phyloP scores from a whole-genome alignment of 2,113 vertebrate genomes.

The Trogon surrucura region DNA sequence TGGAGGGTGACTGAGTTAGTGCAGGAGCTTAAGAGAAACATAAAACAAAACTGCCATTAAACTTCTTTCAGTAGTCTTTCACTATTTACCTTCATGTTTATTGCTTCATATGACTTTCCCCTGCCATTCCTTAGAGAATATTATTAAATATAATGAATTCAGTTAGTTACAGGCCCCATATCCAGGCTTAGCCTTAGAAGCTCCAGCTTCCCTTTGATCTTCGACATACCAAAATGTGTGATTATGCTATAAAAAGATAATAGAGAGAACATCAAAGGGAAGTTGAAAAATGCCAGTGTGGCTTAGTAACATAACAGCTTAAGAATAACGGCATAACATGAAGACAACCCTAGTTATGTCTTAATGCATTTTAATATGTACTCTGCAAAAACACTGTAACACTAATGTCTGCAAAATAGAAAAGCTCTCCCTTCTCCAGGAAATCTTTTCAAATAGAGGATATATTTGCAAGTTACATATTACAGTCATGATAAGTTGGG shows the following conservation, averaged over 20 bases:
- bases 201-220: slow-evolving; percentile 73
- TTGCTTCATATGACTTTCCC: slow-evolving; percentile 69
- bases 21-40: slow-evolving; percentile 6
- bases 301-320: slow-evolving; percentile 73
- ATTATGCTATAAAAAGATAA: slow-evolving; percentile 76
- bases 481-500: not conserved
- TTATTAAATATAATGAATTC: slow-evolving; percentile 79
- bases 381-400: slow-evolving; percentile 31
- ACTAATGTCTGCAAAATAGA: not conserved
- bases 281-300: slow-evolving; percentile 58
- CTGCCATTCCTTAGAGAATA: slow-evolving; percentile 69
- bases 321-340: slow-evolving; percentile 70
- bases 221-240: slow-evolving; percentile 74
- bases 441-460: not conserved
- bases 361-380: slow-evolving; percentile 73
- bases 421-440: not conserved
- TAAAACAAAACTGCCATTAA: slow-evolving; percentile 60
- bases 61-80: slow-evolving; percentile 60
- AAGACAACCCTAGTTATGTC: slow-evolving; percentile 71
- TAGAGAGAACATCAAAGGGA: slow-evolving; percentile 69
- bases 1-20: not conserved
- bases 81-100: slow-evolving; percentile 74
- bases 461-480: not conserved
- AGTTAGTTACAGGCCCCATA: slow-evolving; percentile 69
- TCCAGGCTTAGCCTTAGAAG: slow-evolving; percentile 71